phyloP scores from a whole-genome alignment of 2,888 invertebrate genomes.

The Diadromus collaris region DNA sequence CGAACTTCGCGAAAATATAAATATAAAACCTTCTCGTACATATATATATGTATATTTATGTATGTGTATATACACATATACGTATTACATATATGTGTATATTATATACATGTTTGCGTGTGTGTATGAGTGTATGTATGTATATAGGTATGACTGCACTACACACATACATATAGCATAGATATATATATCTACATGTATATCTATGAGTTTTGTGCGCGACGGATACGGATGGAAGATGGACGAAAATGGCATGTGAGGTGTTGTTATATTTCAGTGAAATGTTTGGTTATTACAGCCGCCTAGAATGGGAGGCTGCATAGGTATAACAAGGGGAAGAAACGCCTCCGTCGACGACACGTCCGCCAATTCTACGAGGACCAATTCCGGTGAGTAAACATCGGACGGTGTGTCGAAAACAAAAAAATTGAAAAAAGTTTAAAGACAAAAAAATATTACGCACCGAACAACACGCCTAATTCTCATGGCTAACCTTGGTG shows the following conservation, averaged over 20 bases:
- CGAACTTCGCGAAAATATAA: neutral
- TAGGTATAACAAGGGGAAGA: conserved; percentile 91
- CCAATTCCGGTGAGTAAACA: conserved; percentile 86
- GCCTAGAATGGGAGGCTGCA: conserved; percentile 93
- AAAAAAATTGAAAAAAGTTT: neutral
- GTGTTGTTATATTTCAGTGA: conserved; percentile 79
- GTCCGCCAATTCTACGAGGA: conserved; percentile 90
- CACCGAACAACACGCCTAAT: conserved; percentile 61
- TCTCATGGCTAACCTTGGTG: conserved; percentile 74
- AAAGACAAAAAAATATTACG: conserved; percentile 8
- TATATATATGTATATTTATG: neutral
- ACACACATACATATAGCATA: neutral
- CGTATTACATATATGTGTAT: neutral
- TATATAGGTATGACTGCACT: too few species aligned
- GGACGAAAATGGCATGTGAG: conserved; percentile 78
- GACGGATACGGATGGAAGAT: conserved; percentile 67
- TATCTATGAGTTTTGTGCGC: conserved; percentile 1
- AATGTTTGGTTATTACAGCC: conserved; percentile 81
- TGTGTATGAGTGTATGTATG: too few species aligned
- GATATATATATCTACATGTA: neutral
- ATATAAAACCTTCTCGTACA: neutral
- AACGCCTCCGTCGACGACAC: conserved; percentile 91
- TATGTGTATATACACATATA: neutral
- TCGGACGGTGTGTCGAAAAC: neutral
- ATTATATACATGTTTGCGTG: too few species aligned